Conservation (phyloP, 2,113 vertebrate species). For the Accipiter cooperii region DNA sequence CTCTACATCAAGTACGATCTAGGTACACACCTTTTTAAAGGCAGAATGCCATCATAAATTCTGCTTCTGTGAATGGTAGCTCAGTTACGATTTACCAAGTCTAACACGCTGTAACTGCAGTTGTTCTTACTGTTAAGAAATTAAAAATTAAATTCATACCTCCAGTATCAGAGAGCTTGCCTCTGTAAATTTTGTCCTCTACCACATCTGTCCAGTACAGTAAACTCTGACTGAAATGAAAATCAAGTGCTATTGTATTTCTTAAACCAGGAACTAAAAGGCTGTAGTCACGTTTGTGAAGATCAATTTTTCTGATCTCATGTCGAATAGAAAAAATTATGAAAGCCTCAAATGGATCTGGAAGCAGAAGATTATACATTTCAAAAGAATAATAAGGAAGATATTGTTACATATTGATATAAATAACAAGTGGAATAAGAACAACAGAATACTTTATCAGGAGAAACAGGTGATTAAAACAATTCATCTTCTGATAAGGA, state of each 20-base stretch:
- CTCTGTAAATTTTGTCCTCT: constrained; percentile 98
- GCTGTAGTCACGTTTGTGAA: constrained; percentile 96
- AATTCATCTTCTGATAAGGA: neutral
- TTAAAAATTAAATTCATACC: constrained; percentile 71
- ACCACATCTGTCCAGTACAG: constrained; percentile 99
- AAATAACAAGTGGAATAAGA: neutral
- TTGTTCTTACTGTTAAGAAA: neutral
- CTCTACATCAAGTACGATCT: neutral
- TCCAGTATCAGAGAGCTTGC: constrained; percentile 89
- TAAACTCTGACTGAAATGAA: constrained; percentile 93
- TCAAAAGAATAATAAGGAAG: neutral
- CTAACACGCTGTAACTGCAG: neutral
- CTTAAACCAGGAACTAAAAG: constrained; percentile 92
- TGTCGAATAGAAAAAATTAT: constrained; percentile 99
- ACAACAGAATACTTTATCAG: neutral
- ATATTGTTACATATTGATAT: neutral
- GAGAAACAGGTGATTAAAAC: constrained; percentile 5
- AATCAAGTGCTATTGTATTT: constrained; percentile 97
- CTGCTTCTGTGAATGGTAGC: neutral
- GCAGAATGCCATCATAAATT: neutral
- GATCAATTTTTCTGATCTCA: constrained; percentile 96
- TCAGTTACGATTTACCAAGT: neutral
- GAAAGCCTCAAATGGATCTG: constrained; percentile 98
- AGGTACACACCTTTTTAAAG: neutral
- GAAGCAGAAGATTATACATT: constrained; percentile 44